Base-by-base conservation (phyloP, 35 echinoderm and acorn worm species). In the Patiria miniata region DNA sequence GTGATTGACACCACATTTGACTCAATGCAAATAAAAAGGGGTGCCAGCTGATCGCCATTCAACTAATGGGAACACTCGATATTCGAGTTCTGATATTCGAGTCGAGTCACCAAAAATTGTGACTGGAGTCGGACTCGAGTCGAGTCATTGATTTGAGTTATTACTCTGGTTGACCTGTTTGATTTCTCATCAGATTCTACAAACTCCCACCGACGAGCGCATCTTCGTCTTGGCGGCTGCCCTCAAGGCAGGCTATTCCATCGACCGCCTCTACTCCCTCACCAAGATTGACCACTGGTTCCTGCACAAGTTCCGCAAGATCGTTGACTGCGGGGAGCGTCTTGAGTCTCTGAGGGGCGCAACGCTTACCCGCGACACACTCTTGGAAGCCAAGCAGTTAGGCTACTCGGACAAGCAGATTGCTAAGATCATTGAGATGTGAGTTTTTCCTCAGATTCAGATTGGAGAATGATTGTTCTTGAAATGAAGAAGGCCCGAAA, bases 261-360 rank as follows among this genome's bases (percentile, higher is more conserved):
- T 99, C 32, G 96, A 99, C 52, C 77, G 68, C 7, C 90, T 99
- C 10, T 99, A 99, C 87, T 37, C 51, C 22, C 87, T 99, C 42
- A 99, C 96, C 81, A 94, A 93, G 69, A 99, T 99, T 68, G 96
- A 99, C 80, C 89, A 60, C 2, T 99, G 96, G 96, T 99, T 99
- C 78, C 69, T 99, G 34, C 89, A 94, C 87, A 99, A 99, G 53
- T 95, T 99, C 52, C 83, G 80, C 23, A 94, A 94, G 59, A 99
- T 99, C 39, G 55, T 95, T 39, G 78, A 87, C 40, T 95, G 90
- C 19, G 55, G 52, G 33, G 85, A 60, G 17, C 58, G 47, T 17
- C 89, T 99, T 0, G 84, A 91, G 61, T 56, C 55, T 0, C 78
- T 80, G 8, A 65, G 77, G 32, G 76, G 85, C 34, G 58, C 55